A percentile compares a stretch with the other conserved stretches of the same genome.
These are phyloP conservation scores for Apeira syringaria DNA, from an alignment of 2,888 invertebrate species.

Conservation along the genomic window DNA sequence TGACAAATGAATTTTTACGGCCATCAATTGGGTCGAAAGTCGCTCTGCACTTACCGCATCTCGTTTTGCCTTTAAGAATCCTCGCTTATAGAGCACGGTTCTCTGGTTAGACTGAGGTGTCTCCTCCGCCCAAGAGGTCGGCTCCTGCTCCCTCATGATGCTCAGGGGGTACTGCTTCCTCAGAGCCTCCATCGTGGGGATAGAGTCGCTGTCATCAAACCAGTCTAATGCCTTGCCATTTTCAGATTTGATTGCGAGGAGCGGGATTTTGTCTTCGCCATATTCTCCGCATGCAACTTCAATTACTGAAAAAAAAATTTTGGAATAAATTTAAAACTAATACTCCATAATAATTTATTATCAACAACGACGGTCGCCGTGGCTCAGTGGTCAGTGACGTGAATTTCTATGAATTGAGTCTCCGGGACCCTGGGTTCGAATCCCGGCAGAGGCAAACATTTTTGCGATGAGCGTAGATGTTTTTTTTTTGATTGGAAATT, in stretches of 20 bases:
- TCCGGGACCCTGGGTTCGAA: no score
- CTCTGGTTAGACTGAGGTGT: conserved; percentile 89
- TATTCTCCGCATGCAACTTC: conserved; percentile 97
- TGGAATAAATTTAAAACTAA: no score
- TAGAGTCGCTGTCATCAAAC: conserved; percentile 84
- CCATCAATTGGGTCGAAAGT: no score
- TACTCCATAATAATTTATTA: no score
- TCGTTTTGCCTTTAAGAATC: conserved; percentile 88
- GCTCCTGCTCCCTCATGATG: conserved; percentile 63
- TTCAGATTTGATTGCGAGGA: conserved; percentile 85
- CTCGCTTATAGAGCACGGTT: conserved; percentile 87
- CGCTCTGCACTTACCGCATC: conserved; percentile 84
- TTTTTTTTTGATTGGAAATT: no score
- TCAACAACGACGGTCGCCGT: no score
- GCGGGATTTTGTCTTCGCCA: conserved; percentile 89
- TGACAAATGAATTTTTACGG: no score
- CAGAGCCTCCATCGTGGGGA: conserved; percentile 83
- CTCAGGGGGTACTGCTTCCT: conserved; percentile 82
- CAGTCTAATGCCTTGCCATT: conserved; percentile 88
- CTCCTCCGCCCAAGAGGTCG: conserved; percentile 82
- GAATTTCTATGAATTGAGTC: no score
- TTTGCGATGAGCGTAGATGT: no score
- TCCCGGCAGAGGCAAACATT: no score
- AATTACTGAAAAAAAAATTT: conserved; percentile 93
- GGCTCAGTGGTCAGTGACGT: no score